Evolutionary conservation across 1,140 invertebrate species (phyloP), one percentile per base, ranked within the genome.

Genomic region (Drosophila sucinea): DNA sequence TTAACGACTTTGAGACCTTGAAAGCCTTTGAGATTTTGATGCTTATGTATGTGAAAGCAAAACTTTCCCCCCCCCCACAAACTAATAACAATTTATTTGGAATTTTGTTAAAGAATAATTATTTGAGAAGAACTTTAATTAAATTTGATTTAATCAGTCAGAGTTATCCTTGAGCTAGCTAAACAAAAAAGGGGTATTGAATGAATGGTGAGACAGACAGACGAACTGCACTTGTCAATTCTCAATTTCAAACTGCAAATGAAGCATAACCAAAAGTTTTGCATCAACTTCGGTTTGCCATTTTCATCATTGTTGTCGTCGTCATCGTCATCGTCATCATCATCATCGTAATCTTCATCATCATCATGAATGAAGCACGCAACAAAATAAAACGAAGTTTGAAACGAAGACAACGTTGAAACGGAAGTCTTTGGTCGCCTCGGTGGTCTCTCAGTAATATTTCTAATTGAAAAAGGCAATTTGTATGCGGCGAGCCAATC

Each of bases 381-480:
- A 65, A 77, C 70, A n/a, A 60, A 47, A 56, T 51, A 60, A 62
- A 70, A 64, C 47, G 74, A 70, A 60, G 63, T 23, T 32, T 54
- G 25, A 27, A 7, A 27, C 44, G 44, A 51, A 27, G 44, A 51
- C 44, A 27, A 51, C 23, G 17, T 51, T 51, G 44, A 25, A 51
- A 25, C 44, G 44, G 44, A 51, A 51, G 44, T 25, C 44, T 51
- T 51, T 66, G 61, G 56, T 65, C 56, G 65, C 38, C 64, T 82
- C 79, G 72, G 82, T 73, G 75, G 84, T 69, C 32, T 58, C 33
- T 58, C 7, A 58, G 56, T 87, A 87, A 87, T 87, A 87, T 77
- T 89, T 87, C 79, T 89, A 87, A 87, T 87, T 87, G 83, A 87
- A 87, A 87, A 89, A 83, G 76, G 76, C 84, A 87, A 89, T 87